Evolutionary conservation across 2,113 vertebrate genomes (phyloP).

Genomic region (Lampris megalopsis): DNA sequence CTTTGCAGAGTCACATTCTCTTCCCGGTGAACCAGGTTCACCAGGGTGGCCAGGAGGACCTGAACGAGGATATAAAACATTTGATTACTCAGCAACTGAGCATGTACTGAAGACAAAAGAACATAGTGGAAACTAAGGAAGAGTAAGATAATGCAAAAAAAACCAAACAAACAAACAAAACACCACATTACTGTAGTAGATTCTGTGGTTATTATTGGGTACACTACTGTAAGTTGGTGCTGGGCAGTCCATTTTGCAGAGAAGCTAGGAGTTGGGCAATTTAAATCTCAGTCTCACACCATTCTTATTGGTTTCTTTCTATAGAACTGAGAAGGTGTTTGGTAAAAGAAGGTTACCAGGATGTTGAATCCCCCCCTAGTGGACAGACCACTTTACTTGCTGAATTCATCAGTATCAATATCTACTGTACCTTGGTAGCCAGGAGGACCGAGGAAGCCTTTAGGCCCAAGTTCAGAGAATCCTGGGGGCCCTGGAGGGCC

Average conservation of each 20-base stretch:
- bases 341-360: too few relatives aligned
- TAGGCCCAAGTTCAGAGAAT: constrained; percentile 13
- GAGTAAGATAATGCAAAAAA: not conserved
- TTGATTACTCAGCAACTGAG: not conserved
- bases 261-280: too few relatives aligned
- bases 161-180: too few relatives aligned
- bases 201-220: too few relatives aligned
- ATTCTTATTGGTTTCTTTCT: too few relatives aligned
- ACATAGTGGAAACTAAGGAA: not conserved
- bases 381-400: not conserved
- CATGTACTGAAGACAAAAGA: not conserved
- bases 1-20: not conserved
- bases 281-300: too few relatives aligned
- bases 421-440: constrained; percentile 58
- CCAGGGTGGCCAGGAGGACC: constrained; percentile 51
- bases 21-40: constrained; percentile 39
- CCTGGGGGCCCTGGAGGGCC: constrained; percentile 51
- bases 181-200: too few relatives aligned
- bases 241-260: too few relatives aligned
- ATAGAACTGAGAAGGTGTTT: too few relatives aligned
- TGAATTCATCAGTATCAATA: not conserved
- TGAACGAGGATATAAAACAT: constrained; percentile 24
- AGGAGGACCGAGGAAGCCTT: constrained; percentile 52
- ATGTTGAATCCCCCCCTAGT: not conserved
- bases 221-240: too few relatives aligned